Base-by-base conservation (phyloP, 2,113 vertebrate genomes). In the Cathartes aura region DNA sequence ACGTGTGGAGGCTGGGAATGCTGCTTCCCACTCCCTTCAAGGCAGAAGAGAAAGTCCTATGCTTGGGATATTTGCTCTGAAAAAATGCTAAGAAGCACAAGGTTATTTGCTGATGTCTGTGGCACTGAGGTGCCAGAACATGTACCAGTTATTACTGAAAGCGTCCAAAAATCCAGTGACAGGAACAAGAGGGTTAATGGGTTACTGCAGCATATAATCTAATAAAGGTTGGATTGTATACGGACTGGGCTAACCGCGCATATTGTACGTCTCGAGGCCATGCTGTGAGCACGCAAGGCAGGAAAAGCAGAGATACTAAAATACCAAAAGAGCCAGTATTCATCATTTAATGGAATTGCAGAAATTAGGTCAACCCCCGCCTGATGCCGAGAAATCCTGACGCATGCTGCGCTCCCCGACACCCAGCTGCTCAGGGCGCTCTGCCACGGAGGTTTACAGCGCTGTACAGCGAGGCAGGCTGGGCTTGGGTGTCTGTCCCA, bases 391-490 rank as follows among this genome's bases (percentile, higher is more conserved):
- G 43, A 18, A 29, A 48, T 15, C 42, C 45, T 15, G 18, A 19
- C 2, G 0, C 1, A 3, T 2, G 43, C 32, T 21, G 43, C 0
- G 4, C 34, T 47, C 20, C 73, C 38, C 1, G 1, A 47, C 34
- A 40, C 8, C 20, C 11, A 2, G 30, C 63, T 32, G 56, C 55
- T 47, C 36, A 2, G 40, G 15, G 29, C 0, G 2, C 8, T 59
- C 34, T 5, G 43, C 4, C 38, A 22, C 3, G 0, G 34, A 34
- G 67, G 73, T 34, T 56, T n/a, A n/a, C 32, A 12, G 43, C 1
- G 1, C 9, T 1, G 21, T 17, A 8, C 14, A 4, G 7, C 12
- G 3, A 23, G 64, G 47, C 48, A 40, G 15, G 32, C 34, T 42
- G 34, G 1, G 3, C 40, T n/a, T 6, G 13, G 2, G 2, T 4